These are phyloP conservation scores for Caenorhabditis sp. DNA, from an alignment of 2,888 invertebrate genomes.

Conservation along the genomic window DNA sequence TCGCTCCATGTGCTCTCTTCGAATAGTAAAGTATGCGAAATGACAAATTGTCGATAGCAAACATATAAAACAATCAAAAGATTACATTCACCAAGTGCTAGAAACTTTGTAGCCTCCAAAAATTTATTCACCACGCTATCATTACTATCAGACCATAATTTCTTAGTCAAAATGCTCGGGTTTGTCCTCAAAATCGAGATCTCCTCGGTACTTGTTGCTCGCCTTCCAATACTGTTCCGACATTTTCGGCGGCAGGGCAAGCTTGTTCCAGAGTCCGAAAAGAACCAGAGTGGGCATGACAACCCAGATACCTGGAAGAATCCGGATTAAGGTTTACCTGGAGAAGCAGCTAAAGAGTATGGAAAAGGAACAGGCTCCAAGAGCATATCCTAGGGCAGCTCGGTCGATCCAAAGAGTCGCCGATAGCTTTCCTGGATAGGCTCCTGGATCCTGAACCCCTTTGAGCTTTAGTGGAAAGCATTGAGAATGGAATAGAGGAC, in stretches of 20 bases:
- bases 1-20: too few relatives aligned
- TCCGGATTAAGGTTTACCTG: neutral
- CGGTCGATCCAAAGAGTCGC: constrained; percentile 20
- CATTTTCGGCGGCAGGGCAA: constrained; percentile 57
- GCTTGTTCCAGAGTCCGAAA: constrained; percentile 54
- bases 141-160: too few relatives aligned
- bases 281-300: constrained; percentile 48
- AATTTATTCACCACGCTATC: too few relatives aligned
- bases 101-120: too few relatives aligned
- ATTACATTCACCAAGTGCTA: too few relatives aligned
- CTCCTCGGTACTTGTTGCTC: constrained; percentile 41
- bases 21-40: too few relatives aligned
- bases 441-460: constrained; percentile 14
- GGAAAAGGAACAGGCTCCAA: too few relatives aligned
- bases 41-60: too few relatives aligned
- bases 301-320: constrained; percentile 51
- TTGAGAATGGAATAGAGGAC: constrained; percentile 1
- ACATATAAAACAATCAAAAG: too few relatives aligned
- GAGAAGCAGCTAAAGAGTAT: too few relatives aligned
- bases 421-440: constrained; percentile 58
- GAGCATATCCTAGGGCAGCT: constrained; percentile 63
- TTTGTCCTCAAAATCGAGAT: constrained; percentile 42
- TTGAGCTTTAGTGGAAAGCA: constrained; percentile 1
- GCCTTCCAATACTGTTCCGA: constrained; percentile 52
- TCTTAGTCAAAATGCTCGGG: constrained; percentile 15